A percentile compares a stretch with the other conserved stretches of the same genome.
These are phyloP conservation scores for Xyrauchen texanus DNA, from an alignment of 2,113 vertebrate species.

Conservation along the genomic window DNA sequence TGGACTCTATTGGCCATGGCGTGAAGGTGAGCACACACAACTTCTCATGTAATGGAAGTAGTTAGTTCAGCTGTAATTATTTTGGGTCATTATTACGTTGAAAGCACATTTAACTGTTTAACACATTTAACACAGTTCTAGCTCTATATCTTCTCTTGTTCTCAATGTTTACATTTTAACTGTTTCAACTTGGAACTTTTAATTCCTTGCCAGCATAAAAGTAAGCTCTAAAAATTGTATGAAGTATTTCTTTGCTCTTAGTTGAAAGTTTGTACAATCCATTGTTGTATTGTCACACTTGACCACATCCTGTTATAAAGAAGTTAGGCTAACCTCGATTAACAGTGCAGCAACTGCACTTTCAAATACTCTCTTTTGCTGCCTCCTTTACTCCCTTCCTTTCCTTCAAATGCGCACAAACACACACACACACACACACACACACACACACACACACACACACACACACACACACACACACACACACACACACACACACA, in stretches of 20 bases:
- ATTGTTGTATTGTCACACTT: constrained; percentile 1
- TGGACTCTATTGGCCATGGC: constrained; percentile 84
- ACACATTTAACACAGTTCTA: too few relatives aligned
- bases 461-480: constrained; percentile 51
- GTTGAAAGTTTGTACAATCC: not conserved
- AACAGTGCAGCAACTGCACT: constrained; percentile 24
- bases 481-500: constrained; percentile 40
- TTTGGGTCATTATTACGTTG: too few relatives aligned
- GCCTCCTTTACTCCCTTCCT: constrained; percentile 63
- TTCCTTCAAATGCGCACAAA: constrained; percentile 60
- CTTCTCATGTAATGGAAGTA: not conserved
- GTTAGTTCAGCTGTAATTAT: too few relatives aligned
- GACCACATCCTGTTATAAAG: constrained; percentile 46
- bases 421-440: constrained; percentile 48
- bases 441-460: constrained; percentile 37
- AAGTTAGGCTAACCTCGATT: constrained; percentile 33
- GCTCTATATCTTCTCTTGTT: too few relatives aligned
- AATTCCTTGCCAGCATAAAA: not conserved
- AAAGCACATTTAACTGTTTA: not conserved
- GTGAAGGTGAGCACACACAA: constrained; percentile 77
- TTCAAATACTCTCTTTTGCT: not conserved
- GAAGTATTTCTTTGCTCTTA: not conserved
- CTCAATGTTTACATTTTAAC: not conserved
- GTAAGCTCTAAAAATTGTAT: not conserved
- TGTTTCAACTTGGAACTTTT: not conserved